Percentiles rank a stretch among this genome's conserved stretches.
Evolutionary conservation across 2,888 invertebrate species (phyloP).

Genomic region (Drosophila borealis): DNA sequence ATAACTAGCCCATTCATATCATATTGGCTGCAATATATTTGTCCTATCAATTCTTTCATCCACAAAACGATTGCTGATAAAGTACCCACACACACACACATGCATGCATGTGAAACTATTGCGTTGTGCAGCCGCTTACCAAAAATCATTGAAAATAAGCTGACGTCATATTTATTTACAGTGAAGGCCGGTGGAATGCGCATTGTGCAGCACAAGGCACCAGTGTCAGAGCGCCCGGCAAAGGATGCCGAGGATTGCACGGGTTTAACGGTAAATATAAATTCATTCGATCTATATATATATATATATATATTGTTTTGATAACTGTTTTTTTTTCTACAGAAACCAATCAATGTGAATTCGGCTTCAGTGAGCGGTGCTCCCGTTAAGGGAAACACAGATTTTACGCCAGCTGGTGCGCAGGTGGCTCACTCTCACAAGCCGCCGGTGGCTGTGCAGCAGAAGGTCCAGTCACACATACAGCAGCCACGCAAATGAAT

Average conservation of each 20-base stretch:
- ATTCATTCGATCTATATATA: neutral
- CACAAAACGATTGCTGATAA: constrained; percentile 55
- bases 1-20: constrained; percentile 26
- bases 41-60: constrained; percentile 57
- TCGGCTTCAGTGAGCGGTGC: constrained; percentile 91
- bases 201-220: constrained; percentile 93
- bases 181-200: constrained; percentile 97
- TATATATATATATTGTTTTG: neutral
- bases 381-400: constrained; percentile 92
- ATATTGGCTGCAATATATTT: constrained; percentile 30
- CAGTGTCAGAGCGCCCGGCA: constrained; percentile 88
- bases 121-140: constrained; percentile 29
- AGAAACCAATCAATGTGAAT: constrained; percentile 87
- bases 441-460: constrained; percentile 88
- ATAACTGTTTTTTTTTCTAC: constrained; percentile 1
- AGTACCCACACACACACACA: constrained; percentile 12
- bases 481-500: constrained; percentile 94
- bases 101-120: constrained; percentile 8
- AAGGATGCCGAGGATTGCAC: constrained; percentile 90
- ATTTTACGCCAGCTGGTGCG: constrained; percentile 95
- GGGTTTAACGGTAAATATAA: constrained; percentile 88
- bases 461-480: constrained; percentile 89
- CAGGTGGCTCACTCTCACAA: constrained; percentile 93
- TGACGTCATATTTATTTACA: constrained; percentile 83
- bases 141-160: constrained; percentile 31